Evolutionary conservation across 2,113 vertebrate species (phyloP).

Genomic region (Elachura formosa): DNA sequence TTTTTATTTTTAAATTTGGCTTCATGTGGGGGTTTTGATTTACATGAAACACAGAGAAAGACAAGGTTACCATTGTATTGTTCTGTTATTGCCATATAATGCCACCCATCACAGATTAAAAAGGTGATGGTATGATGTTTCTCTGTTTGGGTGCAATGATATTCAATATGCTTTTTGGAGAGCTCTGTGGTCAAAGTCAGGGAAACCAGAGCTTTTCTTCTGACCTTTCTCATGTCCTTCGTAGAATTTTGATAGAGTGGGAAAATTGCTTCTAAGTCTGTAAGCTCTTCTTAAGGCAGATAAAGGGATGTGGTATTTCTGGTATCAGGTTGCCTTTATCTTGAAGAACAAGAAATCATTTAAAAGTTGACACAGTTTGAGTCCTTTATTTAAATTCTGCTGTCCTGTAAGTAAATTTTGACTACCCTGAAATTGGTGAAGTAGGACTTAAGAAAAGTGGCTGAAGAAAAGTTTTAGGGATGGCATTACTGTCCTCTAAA

Average conservation of each 20-base stretch:
- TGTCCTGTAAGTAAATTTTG: not conserved
- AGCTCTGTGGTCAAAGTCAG: not conserved
- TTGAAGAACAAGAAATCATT: not conserved
- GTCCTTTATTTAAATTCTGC: not conserved
- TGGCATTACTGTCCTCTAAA: not conserved
- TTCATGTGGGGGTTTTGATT: not conserved
- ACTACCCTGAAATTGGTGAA: not conserved
- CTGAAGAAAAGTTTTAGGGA: not conserved
- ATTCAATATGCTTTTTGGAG: constrained; percentile 5
- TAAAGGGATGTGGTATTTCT: not conserved
- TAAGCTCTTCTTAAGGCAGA: not conserved
- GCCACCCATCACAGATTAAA: not conserved
- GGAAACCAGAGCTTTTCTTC: constrained; percentile 21
- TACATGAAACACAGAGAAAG: not conserved
- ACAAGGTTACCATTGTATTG: not conserved
- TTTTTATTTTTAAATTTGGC: not conserved
- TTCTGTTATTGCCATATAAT: not conserved
- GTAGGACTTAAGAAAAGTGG: not conserved
- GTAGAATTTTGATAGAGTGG: not conserved
- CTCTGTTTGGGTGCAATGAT: not conserved
- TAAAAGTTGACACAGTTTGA: not conserved
- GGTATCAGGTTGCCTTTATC: not conserved
- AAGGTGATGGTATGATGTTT: not conserved
- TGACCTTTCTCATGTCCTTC: constrained; percentile 31
- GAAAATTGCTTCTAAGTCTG: not conserved